Percentiles rank a stretch among this genome's conserved stretches.
These are phyloP conservation scores for Cabera pusaria DNA, from an alignment of 2,888 invertebrate species.

Conservation along the genomic window DNA sequence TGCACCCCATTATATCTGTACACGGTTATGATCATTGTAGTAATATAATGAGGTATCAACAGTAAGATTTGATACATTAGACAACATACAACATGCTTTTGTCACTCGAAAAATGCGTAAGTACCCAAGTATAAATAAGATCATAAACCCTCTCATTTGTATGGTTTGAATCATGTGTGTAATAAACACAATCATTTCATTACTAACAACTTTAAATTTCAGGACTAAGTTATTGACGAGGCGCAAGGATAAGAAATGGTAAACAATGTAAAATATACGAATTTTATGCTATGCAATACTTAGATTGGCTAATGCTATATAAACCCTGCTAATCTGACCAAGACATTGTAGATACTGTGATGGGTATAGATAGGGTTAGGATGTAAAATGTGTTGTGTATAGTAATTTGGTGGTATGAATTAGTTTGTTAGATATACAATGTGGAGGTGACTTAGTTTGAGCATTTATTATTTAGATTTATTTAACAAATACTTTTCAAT, in stretches of 20 bases:
- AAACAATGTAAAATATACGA: conserved; percentile 69
- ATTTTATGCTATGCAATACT: conserved; percentile 62
- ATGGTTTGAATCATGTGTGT: conserved; percentile 34
- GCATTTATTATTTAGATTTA: too few species aligned
- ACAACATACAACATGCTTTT: conserved; percentile 18
- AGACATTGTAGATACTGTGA: conserved; percentile 21
- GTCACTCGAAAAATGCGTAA: conserved; percentile 3
- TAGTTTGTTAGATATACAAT: background rate
- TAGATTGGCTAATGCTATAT: conserved; percentile 58
- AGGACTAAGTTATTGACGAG: conserved; percentile 94
- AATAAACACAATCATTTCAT: conserved; percentile 69
- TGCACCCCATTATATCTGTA: too few species aligned
- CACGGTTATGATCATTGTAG: too few species aligned
- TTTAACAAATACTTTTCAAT: too few species aligned
- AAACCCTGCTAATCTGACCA: conserved; percentile 35
- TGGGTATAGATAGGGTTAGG: conserved; percentile 9
- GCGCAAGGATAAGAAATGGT: conserved; percentile 93
- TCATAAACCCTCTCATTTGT: too few species aligned
- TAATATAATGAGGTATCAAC: too few species aligned
- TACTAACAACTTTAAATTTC: conserved; percentile 85
- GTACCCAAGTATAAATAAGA: conserved; percentile 1
- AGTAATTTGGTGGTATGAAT: conserved; percentile 2
- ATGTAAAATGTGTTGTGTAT: background rate
- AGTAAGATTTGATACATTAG: background rate
- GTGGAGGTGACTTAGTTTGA: too few species aligned